Evolutionary conservation across 2,888 invertebrate species (phyloP), one percentile per base, ranked within the genome.

Genomic region (Lithophane semibrunnea): DNA sequence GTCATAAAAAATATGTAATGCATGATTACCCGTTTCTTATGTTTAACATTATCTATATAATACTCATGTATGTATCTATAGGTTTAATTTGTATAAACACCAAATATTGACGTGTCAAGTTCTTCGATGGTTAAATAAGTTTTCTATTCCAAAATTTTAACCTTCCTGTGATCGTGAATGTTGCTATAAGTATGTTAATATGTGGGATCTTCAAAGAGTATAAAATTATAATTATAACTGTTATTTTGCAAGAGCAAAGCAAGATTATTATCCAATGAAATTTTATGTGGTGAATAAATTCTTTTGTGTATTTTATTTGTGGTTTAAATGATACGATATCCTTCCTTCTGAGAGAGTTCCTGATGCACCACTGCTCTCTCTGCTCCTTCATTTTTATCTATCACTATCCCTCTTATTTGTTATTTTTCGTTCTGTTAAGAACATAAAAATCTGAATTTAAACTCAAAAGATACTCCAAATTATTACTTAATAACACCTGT

Each of bases 241-340:
- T 96, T 96, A 96, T 96, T 95, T 96, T 96, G 96, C 95, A 93
- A 93, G 92, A 92, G 94, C 88, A 88, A 88, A 82, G 89, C 88
- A 89, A 89, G 80, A 89, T 86, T 88, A 88, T 88, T 88, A 88
- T 88, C 83, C 89, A 88, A 89, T 83, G 88, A 88, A 94, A 95
- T 94, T 95, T 96, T 96, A 96, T 95, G 96, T 96, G 96, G 96
- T 96, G 94, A 96, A 96, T 96, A 96, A 96, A 95, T 92, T 95
- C 93, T 93, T 96, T 96, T 96, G 96, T 96, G 96, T 95, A 95
- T 93, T 94, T 93, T 92, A 90, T 84, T 88, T 74, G 71, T 87
- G 64, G 88, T 92, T 84, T 89, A 79, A 86, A 87, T 88, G 58
- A 29, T 37, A 49, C 9, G 8, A 49, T 37, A 70, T 54, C 44